Evolutionary conservation across 2,797 vertebrate species (phyloP).

Genomic region (Clarias laeviceps): DNA sequence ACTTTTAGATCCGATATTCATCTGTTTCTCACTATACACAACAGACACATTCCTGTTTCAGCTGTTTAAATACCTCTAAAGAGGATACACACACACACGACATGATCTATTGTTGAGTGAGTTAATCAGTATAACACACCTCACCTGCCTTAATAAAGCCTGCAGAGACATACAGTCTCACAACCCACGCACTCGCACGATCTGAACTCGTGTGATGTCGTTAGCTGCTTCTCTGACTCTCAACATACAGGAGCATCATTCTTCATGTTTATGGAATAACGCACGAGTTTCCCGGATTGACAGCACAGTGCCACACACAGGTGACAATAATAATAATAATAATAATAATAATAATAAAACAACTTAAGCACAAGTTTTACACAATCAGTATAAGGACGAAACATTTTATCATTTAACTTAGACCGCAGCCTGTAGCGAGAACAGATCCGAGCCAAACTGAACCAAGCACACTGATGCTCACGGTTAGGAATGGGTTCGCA

Average conservation of each 20-base stretch:
- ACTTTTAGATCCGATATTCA: conserved; percentile 4
- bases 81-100: conserved; percentile 38
- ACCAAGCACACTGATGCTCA: not conserved
- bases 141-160: conserved; percentile 60
- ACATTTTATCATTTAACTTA: not conserved
- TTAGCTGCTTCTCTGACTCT: too few relatives aligned
- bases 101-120: conserved; percentile 26
- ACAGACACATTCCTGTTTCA: conserved; percentile 37
- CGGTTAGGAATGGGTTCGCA: not conserved
- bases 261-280: not conserved
- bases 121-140: conserved; percentile 50
- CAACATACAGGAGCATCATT: not conserved
- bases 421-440: not conserved
- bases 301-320: not conserved
- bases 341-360: not conserved
- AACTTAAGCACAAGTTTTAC: conserved; percentile 5
- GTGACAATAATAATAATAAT: not conserved
- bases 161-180: conserved; percentile 44
- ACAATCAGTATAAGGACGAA: not conserved
- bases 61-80: conserved; percentile 48
- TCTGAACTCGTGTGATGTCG: too few relatives aligned
- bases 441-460: not conserved
- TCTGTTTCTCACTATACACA: conserved; percentile 31
- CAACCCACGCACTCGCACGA: conserved; percentile 13
- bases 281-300: not conserved